Evolutionary conservation across 2,888 invertebrate genomes (phyloP).

Genomic region (Limnephilus marmoratus): DNA sequence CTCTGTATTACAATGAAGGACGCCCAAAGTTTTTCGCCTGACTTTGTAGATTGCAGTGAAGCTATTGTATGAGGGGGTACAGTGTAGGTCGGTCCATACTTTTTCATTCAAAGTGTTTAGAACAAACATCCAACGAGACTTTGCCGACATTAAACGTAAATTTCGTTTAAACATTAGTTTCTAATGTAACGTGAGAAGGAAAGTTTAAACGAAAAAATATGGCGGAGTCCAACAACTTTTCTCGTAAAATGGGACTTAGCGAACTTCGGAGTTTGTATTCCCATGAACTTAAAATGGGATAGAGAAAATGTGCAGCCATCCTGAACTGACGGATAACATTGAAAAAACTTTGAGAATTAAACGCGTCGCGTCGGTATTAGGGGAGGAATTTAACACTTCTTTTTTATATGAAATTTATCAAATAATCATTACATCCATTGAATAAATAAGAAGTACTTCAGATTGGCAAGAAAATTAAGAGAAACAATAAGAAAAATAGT

Average conservation of each 20-base stretch:
- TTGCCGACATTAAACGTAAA: slow-evolving; percentile 27
- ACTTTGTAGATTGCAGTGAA: neutral
- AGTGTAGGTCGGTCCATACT: neutral
- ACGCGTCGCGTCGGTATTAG: neutral
- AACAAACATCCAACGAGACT: slow-evolving; percentile 11
- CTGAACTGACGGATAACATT: neutral
- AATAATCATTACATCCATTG: neutral
- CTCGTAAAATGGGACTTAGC: slow-evolving; percentile 54
- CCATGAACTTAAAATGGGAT: slow-evolving; percentile 25
- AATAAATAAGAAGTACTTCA: neutral
- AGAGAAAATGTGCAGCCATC: slow-evolving; percentile 14
- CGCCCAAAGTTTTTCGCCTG: neutral
- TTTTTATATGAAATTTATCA: neutral
- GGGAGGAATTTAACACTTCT: neutral
- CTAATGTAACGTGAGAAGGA: slow-evolving; percentile 39
- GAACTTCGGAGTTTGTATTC: slow-evolving; percentile 40
- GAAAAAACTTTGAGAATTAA: slow-evolving; percentile 12
- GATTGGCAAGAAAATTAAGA: neutral
- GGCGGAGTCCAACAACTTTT: slow-evolving; percentile 53
- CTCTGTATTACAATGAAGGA: neutral
- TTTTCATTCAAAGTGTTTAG: neutral
- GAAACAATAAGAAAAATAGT: neutral
- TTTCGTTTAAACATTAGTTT: slow-evolving; percentile 15
- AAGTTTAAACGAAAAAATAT: slow-evolving; percentile 60
- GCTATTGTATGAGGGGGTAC: neutral